These are phyloP conservation scores for Deilephila porcellus DNA, from an alignment of 2,888 invertebrate species.

Conservation along the genomic window DNA sequence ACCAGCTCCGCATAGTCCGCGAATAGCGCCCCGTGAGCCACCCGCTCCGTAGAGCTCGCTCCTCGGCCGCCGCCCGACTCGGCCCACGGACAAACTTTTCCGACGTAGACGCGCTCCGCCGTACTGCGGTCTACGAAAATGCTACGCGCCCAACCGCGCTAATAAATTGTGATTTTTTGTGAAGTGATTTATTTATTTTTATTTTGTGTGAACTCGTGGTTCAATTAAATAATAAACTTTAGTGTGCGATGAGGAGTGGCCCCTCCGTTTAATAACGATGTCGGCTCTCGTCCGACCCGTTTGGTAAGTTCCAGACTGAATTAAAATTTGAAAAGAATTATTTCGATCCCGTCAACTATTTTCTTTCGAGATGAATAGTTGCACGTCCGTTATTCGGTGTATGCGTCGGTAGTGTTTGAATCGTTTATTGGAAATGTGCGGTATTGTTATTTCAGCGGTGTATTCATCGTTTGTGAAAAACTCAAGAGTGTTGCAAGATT, in stretches of 20 bases:
- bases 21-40: conserved; percentile 78
- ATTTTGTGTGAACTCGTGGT: conserved; percentile 64
- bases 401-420: conserved; percentile 46
- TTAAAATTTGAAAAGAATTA: conserved; percentile 44
- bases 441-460: conserved; percentile 77
- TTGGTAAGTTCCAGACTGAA: conserved; percentile 73
- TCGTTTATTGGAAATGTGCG: conserved; percentile 50
- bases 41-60: conserved; percentile 65
- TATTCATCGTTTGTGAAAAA: conserved; percentile 65
- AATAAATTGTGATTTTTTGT: conserved; percentile 60
- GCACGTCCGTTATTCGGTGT: conserved; percentile 46
- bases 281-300: conserved; percentile 83
- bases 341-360: conserved; percentile 52
- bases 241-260: conserved; percentile 78
- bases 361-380: conserved; percentile 56
- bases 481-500: conserved; percentile 70
- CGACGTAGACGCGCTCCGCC: conserved; percentile 62
- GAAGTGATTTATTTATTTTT: conserved; percentile 60
- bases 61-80: conserved; percentile 58
- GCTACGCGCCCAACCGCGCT: conserved; percentile 49
- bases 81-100: conserved; percentile 77
- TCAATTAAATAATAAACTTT: conserved; percentile 53
- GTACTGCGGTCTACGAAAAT: conserved; percentile 55
- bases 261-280: conserved; percentile 82
- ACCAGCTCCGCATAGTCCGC: conserved; percentile 71